Percentiles rank a stretch among this genome's conserved stretches.
Conservation (phyloP, 2,888 invertebrate species). For the Archips crataeganus region DNA sequence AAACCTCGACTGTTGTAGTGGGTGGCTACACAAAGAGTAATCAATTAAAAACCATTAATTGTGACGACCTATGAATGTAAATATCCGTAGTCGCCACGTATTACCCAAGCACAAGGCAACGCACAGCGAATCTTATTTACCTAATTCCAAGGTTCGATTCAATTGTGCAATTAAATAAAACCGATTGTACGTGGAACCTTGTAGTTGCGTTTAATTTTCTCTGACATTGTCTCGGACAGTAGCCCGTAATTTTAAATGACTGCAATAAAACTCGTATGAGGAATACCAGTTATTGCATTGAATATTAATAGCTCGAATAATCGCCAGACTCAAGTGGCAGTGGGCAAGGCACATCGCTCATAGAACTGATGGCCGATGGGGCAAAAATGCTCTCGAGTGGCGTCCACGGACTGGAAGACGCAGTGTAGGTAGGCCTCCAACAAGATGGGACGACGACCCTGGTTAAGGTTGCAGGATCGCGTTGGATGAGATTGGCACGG, state of each 20-base stretch:
- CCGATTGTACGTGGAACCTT: conserved; percentile 19
- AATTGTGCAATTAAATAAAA: conserved; percentile 35
- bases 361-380: no score
- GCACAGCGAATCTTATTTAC: conserved; percentile 41
- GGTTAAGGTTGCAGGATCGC: no score
- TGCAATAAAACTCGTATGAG: conserved; percentile 20
- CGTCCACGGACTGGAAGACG: no score
- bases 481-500: no score
- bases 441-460: no score
- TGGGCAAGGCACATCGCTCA: no score
- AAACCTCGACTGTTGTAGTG: background rate
- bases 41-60: conserved; percentile 6
- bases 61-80: background rate
- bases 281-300: background rate
- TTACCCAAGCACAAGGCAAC: conserved; percentile 31
- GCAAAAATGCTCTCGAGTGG: no score
- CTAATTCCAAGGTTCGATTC: conserved; percentile 48
- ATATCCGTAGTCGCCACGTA: conserved; percentile 1
- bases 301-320: no score
- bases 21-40: background rate
- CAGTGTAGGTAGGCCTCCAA: no score
- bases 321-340: no score
- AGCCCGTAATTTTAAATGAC: conserved; percentile 30
- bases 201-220: conserved; percentile 33
- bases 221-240: conserved; percentile 29